Conservation (phyloP, 2,113 vertebrate genomes). For the Leptobrachium leishanense region DNA sequence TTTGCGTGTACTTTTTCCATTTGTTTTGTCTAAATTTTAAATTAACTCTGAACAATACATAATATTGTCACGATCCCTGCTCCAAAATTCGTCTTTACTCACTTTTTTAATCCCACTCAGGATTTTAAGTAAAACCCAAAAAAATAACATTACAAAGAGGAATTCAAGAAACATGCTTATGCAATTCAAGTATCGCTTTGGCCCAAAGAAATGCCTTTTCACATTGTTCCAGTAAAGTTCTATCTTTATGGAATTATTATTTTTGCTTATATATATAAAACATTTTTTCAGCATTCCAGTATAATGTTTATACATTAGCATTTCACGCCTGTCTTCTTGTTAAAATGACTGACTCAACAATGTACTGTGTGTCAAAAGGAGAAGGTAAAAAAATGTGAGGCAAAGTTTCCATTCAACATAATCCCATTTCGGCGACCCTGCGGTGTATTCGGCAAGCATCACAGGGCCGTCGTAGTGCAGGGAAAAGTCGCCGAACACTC, state of each 20-base stretch:
- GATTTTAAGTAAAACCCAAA: background rate
- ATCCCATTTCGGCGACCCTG: no score
- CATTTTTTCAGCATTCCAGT: constrained; percentile 11
- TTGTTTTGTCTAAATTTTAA: constrained; percentile 1
- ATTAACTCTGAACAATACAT: background rate
- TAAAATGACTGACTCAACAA: constrained; percentile 2
- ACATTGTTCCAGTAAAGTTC: background rate
- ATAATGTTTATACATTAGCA: constrained; percentile 30
- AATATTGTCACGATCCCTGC: background rate
- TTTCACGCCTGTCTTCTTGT: constrained; percentile 15
- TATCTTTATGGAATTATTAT: background rate
- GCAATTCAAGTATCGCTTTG: background rate
- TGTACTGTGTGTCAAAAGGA: background rate
- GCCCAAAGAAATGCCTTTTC: background rate
- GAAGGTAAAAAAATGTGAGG: constrained; percentile 7
- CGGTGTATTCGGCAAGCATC: no score
- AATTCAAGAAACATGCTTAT: background rate
- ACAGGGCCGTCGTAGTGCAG: no score
- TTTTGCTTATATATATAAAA: no score
- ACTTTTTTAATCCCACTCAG: background rate
- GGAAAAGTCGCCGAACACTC: no score
- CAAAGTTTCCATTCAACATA: background rate
- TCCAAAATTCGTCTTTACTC: background rate
- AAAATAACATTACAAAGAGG: background rate
- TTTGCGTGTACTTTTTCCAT: background rate